Evolutionary conservation across 2,888 invertebrate genomes (phyloP).

Genomic region (Archips crataeganus): DNA sequence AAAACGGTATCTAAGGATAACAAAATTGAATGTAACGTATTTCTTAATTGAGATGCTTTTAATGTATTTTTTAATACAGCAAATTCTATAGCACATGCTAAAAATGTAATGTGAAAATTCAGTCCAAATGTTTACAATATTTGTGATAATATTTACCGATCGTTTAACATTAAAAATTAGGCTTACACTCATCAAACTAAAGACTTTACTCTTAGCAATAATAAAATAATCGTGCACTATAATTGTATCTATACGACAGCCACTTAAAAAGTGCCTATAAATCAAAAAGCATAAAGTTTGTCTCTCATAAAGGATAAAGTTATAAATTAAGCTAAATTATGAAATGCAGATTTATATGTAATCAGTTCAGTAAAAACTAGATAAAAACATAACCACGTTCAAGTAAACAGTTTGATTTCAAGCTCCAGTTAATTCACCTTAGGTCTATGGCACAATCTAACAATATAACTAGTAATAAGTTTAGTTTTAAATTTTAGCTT

Average conservation of each 20-base stretch:
- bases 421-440: slow-evolving; percentile 62
- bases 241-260: slow-evolving; percentile 61
- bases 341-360: slow-evolving; percentile 48
- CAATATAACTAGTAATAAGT: slow-evolving; percentile 63
- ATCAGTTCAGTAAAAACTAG: slow-evolving; percentile 33
- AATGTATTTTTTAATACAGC: slow-evolving; percentile 48
- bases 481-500: slow-evolving; percentile 71
- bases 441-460: slow-evolving; percentile 71
- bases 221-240: slow-evolving; percentile 64
- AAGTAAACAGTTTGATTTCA: slow-evolving; percentile 58
- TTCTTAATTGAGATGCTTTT: slow-evolving; percentile 45
- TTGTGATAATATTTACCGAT: slow-evolving; percentile 79
- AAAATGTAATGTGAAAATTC: slow-evolving; percentile 55
- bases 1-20: slow-evolving; percentile 45
- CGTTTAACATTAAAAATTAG: slow-evolving; percentile 66
- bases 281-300: slow-evolving; percentile 61
- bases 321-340: slow-evolving; percentile 51
- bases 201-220: slow-evolving; percentile 64
- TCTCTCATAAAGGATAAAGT: slow-evolving; percentile 56
- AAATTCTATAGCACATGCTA: slow-evolving; percentile 49
- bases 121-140: slow-evolving; percentile 80
- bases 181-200: slow-evolving; percentile 64
- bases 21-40: slow-evolving; percentile 33
- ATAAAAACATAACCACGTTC: slow-evolving; percentile 44
- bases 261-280: slow-evolving; percentile 80